Conservation (phyloP, 1,140 invertebrate species). For the Zaprionus gabonicus region DNA sequence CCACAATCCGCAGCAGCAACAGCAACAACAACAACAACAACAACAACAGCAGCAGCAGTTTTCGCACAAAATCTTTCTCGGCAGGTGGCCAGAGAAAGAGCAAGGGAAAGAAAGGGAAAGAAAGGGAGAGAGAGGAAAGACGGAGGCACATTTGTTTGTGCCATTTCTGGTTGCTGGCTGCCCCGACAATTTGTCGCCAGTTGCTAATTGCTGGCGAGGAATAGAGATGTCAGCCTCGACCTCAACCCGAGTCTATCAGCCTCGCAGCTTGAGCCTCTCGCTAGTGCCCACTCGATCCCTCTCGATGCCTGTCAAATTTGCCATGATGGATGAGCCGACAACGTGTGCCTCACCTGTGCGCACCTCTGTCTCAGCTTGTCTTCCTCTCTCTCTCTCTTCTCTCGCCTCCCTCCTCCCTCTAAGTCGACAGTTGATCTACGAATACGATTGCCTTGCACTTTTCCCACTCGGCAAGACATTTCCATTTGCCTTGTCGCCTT, state of each 20-base stretch:
- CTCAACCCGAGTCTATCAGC: conserved; percentile 8
- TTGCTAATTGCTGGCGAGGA: conserved; percentile 65
- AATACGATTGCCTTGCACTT: conserved; percentile 30
- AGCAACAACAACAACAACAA: conserved; percentile 7
- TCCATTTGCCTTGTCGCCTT: conserved; percentile 1
- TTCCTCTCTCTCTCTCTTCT: not conserved
- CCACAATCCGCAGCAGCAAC: conserved; percentile 62
- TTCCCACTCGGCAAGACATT: conserved; percentile 10
- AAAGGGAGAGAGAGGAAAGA: not conserved
- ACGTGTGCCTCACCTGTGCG: conserved; percentile 13
- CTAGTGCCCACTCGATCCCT: not conserved
- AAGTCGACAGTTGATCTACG: conserved; percentile 37
- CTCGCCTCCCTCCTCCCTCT: not conserved
- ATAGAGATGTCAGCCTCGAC: conserved; percentile 14
- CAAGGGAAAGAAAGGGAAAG: not conserved
- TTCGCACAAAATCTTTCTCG: conserved; percentile 67
- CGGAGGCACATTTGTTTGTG: conserved; percentile 6
- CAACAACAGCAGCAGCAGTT: conserved; percentile 14
- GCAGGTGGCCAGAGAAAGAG: conserved; percentile 56
- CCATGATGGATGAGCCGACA: conserved; percentile 23
- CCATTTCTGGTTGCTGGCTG: conserved; percentile 27
- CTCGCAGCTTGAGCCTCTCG: not conserved
- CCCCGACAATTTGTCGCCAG: conserved; percentile 76
- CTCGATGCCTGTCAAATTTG: conserved; percentile 31
- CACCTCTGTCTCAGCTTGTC: not conserved